Evolutionary conservation across 2,113 vertebrate genomes (phyloP).

Genomic region (Podocnemis expansa): DNA sequence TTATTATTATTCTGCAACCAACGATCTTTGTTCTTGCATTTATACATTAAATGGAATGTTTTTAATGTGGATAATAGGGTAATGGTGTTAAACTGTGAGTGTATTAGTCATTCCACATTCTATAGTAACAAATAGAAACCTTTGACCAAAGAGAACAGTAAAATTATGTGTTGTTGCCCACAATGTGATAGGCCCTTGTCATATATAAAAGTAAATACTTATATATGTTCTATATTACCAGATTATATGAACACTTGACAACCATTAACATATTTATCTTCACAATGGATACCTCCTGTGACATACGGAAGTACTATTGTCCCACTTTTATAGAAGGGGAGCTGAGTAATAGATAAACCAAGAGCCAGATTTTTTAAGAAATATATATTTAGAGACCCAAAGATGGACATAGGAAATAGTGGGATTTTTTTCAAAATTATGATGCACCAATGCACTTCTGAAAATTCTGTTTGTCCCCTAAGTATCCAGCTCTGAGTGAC

Average conservation of each 20-base stretch:
- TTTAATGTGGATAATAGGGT: not conserved
- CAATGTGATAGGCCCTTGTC: not conserved
- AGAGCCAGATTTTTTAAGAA: not conserved
- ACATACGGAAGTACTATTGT: not conserved
- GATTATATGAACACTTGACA: not conserved
- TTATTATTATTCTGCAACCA: not conserved
- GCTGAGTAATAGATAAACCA: not conserved
- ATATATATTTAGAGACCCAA: not conserved
- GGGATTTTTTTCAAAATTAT: not conserved
- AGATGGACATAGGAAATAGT: not conserved
- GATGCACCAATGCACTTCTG: not conserved
- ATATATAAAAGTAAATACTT: not conserved
- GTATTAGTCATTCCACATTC: not conserved
- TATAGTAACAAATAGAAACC: not conserved
- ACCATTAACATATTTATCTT: not conserved
- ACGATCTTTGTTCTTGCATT: not conserved
- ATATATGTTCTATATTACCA: not conserved
- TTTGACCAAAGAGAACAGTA: not conserved
- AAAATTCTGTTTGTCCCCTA: not conserved
- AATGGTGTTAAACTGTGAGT: not conserved
- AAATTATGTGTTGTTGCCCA: not conserved
- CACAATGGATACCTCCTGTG: not conserved
- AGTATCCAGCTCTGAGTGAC: not conserved
- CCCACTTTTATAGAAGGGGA: not conserved
- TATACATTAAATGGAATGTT: not conserved